Percentiles rank a stretch among this genome's conserved stretches.
phyloP scores from a whole-genome alignment of 92 coral and sea anemone species.

The Phymanthus crucifer region DNA sequence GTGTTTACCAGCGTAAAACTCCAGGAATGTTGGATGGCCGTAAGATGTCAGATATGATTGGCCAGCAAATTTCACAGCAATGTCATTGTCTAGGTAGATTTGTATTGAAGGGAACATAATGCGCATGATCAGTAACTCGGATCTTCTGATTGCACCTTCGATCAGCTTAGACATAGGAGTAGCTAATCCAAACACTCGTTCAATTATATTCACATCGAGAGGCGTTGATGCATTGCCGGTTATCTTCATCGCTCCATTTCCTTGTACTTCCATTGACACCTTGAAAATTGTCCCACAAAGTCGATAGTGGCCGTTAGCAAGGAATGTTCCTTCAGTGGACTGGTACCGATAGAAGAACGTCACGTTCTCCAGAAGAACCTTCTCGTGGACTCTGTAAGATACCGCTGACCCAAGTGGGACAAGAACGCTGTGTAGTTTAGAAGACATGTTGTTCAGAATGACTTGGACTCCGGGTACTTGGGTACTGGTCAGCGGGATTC shows the following conservation, averaged over 20 bases:
- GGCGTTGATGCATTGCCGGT: constrained; percentile 73
- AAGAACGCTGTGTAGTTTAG: constrained; percentile 34
- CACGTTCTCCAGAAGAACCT: constrained; percentile 65
- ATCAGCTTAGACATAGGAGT: constrained; percentile 50
- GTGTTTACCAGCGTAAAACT: constrained; percentile 71
- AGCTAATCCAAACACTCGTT: constrained; percentile 67
- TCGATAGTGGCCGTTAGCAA: constrained; percentile 75
- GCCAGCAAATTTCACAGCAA: constrained; percentile 82
- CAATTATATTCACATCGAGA: constrained; percentile 78
- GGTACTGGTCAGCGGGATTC: constrained; percentile 29
- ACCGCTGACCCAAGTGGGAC: constrained; percentile 75
- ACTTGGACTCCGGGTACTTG: constrained; percentile 66
- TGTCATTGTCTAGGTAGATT: constrained; percentile 59
- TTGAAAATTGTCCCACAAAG: constrained; percentile 80
- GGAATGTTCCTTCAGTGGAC: constrained; percentile 62
- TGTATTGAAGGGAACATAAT: constrained; percentile 74
- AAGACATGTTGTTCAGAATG: constrained; percentile 30
- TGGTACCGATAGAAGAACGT: constrained; percentile 73
- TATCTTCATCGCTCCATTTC: constrained; percentile 61
- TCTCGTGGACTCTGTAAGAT: constrained; percentile 69
- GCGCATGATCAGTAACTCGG: constrained; percentile 68
- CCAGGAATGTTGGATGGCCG: constrained; percentile 57
- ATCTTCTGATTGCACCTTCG: constrained; percentile 49
- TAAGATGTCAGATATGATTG: constrained; percentile 50
- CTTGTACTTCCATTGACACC: constrained; percentile 52